Evolutionary conservation across 2,888 invertebrate genomes (phyloP).

Genomic region (Carpatolechia fugitivella): DNA sequence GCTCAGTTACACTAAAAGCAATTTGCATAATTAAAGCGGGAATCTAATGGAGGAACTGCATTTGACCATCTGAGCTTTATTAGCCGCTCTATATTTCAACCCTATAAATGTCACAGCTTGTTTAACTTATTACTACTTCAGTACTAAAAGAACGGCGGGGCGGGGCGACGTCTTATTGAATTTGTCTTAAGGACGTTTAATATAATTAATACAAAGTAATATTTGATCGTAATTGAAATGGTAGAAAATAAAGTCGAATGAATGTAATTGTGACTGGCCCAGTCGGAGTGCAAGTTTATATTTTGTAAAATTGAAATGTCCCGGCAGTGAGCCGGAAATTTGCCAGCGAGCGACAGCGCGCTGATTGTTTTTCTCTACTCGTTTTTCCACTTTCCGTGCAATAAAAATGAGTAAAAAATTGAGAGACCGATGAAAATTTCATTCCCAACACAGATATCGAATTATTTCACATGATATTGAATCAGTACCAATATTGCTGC

Average conservation of each 20-base stretch:
- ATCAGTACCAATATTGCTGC: constrained; percentile 13
- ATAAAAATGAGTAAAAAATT: constrained; percentile 45
- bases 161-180: too few relatives aligned
- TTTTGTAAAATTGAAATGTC: constrained; percentile 62
- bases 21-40: constrained; percentile 30
- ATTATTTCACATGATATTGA: constrained; percentile 21
- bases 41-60: constrained; percentile 26
- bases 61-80: constrained; percentile 23
- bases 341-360: constrained; percentile 46
- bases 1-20: constrained; percentile 26
- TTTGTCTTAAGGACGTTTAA: not conserved
- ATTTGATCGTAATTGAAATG: not conserved
- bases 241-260: constrained; percentile 29
- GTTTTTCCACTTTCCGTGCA: constrained; percentile 51
- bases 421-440: constrained; percentile 34
- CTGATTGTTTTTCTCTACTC: constrained; percentile 51
- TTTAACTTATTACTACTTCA: not conserved
- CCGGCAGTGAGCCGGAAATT: constrained; percentile 63
- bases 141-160: not conserved
- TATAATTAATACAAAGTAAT: not conserved
- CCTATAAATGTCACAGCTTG: constrained; percentile 12
- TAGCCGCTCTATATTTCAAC: constrained; percentile 12
- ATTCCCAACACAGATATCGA: constrained; percentile 20
- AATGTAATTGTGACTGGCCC: constrained; percentile 35
- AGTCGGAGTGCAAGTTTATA: constrained; percentile 46